phyloP scores from a whole-genome alignment of 2,888 invertebrate species.

The Acanthacorydalis orientalis region DNA sequence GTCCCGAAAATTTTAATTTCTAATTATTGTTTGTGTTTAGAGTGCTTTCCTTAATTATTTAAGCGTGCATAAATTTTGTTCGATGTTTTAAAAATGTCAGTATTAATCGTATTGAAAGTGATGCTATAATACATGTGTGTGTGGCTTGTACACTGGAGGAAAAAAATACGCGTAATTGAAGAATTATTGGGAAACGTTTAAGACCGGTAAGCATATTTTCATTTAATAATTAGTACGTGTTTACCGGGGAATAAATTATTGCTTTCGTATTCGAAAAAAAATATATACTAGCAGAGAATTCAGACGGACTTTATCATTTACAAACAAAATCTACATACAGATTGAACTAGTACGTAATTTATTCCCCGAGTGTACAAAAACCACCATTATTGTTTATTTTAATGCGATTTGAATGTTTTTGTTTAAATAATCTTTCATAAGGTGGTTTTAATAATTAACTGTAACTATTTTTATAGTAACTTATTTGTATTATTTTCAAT shows the following conservation, averaged over 20 bases:
- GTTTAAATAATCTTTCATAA: no score
- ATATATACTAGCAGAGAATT: background rate
- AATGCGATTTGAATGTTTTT: background rate
- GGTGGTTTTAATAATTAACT: no score
- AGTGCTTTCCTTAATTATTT: background rate
- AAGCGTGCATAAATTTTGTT: background rate
- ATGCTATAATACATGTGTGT: no score
- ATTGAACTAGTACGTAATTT: conserved; percentile 7
- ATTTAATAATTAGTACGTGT: background rate
- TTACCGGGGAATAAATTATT: conserved; percentile 7
- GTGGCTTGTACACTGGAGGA: conserved; percentile 3
- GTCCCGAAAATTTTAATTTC: no score
- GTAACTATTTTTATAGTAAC: no score
- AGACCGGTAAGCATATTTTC: conserved; percentile 6
- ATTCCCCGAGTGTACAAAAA: conserved; percentile 10
- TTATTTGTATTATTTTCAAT: no score
- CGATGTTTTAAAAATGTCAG: background rate
- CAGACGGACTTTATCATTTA: background rate
- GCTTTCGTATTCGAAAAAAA: background rate
- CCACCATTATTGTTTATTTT: background rate
- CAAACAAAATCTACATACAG: background rate
- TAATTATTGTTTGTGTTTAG: background rate
- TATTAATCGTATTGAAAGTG: no score
- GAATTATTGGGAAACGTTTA: background rate
- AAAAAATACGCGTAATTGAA: background rate